Evolutionary conservation across 2,888 invertebrate genomes (phyloP).

Genomic region (Acheta domesticus): DNA sequence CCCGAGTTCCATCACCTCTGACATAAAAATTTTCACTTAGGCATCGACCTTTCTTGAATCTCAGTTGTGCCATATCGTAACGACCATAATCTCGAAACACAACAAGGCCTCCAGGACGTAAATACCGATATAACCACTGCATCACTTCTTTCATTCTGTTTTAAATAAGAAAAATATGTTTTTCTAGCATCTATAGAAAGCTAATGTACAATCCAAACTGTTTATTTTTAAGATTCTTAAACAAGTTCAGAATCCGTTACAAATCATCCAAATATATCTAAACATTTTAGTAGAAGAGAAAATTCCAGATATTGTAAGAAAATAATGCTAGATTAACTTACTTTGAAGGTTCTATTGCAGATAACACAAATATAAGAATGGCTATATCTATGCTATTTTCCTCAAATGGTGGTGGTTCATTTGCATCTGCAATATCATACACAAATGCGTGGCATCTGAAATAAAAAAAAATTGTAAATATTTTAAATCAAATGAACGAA

Average conservation of each 20-base stretch:
- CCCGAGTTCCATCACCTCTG: constrained; percentile 93
- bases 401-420: constrained; percentile 75
- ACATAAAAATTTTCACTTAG: constrained; percentile 93
- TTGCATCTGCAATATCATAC: constrained; percentile 73
- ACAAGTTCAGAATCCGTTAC: too few relatives aligned
- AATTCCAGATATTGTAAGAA: not conserved
- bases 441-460: constrained; percentile 81
- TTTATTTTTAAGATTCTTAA: not conserved
- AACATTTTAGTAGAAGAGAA: too few relatives aligned
- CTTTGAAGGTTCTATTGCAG: constrained; percentile 88
- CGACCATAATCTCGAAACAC: constrained; percentile 96
- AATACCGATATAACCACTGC: constrained; percentile 66
- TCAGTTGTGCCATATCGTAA: constrained; percentile 90
- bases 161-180: too few relatives aligned
- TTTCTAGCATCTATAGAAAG: too few relatives aligned
- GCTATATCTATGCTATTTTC: constrained; percentile 79
- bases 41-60: constrained; percentile 90
- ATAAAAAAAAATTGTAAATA: not conserved
- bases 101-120: constrained; percentile 91
- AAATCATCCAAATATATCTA: too few relatives aligned
- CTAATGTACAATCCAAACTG: not conserved
- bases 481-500: not conserved
- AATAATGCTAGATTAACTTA: constrained; percentile 49
- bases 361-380: constrained; percentile 89
- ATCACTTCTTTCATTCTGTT: constrained; percentile 64